A percentile compares a stretch with the other conserved stretches of the same genome.
Evolutionary conservation across 2,888 invertebrate genomes (phyloP).

Genomic region (Trachelus tabidus): DNA sequence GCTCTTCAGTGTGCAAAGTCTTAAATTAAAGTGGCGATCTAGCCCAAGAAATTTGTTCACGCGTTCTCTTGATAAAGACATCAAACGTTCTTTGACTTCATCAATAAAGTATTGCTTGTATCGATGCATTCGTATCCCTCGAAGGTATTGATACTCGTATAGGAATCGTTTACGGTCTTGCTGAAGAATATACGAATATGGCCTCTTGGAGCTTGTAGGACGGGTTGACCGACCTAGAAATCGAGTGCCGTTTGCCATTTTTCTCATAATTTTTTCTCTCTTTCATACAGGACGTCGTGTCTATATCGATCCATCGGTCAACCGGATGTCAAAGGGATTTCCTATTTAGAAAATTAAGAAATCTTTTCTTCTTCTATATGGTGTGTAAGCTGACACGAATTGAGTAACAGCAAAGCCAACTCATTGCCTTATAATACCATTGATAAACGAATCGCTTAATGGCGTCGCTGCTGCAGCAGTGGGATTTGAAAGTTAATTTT

Average conservation of each 20-base stretch:
- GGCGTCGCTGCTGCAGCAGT: constrained; percentile 33
- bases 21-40: not conserved
- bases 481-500: constrained; percentile 53
- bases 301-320: not conserved
- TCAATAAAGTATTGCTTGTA: not conserved
- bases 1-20: not conserved
- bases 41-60: not conserved
- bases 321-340: not conserved
- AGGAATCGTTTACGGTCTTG: not conserved
- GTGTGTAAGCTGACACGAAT: not conserved
- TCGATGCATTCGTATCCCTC: not conserved
- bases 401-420: not conserved
- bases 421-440: constrained; percentile 15
- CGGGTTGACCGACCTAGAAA: not conserved
- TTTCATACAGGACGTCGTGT: not conserved
- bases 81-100: not conserved
- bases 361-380: not conserved
- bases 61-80: not conserved
- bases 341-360: constrained; percentile 4
- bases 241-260: not conserved
- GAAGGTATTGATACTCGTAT: not conserved
- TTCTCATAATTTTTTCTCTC: not conserved
- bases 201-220: not conserved
- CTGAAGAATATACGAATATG: not conserved
- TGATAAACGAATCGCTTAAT: constrained; percentile 44